Conservation (phyloP, 2,797 vertebrate species). For the Myotis myotis region DNA sequence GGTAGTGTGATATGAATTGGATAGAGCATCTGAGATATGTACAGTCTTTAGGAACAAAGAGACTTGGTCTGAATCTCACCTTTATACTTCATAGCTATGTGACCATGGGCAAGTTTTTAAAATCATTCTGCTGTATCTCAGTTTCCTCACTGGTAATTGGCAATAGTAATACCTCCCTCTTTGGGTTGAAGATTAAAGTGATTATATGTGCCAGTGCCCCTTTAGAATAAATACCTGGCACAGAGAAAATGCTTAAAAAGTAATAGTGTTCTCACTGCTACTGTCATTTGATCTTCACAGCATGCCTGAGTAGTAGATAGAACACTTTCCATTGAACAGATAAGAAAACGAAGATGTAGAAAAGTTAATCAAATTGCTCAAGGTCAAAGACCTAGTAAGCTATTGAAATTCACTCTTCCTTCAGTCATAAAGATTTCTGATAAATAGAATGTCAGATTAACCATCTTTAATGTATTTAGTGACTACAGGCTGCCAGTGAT, state of each 20-base stretch:
- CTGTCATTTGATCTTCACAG: slow-evolving; percentile 20
- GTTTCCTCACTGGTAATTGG: not conserved
- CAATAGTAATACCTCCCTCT: not conserved
- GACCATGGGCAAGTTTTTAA: not conserved
- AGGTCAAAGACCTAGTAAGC: not conserved
- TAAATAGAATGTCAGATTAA: not conserved
- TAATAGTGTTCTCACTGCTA: not conserved
- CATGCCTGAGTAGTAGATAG: not conserved
- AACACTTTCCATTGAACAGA: slow-evolving; percentile 24
- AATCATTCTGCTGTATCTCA: not conserved
- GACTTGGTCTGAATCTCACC: not conserved
- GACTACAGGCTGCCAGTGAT: not conserved
- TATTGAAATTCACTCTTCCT: not conserved
- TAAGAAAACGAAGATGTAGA: slow-evolving; percentile 10
- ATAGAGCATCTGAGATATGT: not conserved
- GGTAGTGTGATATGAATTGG: not conserved
- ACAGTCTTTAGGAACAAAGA: not conserved
- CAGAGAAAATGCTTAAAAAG: not conserved
- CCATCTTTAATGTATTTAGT: slow-evolving; percentile 18
- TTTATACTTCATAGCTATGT: not conserved
- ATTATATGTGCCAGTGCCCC: not conserved
- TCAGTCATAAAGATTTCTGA: not conserved
- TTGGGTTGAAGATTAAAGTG: not conserved
- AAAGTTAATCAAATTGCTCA: not conserved
- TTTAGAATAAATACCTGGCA: not conserved